Evolutionary conservation across 2,113 vertebrate genomes (phyloP).

Genomic region (Plestiodon gilberti): DNA sequence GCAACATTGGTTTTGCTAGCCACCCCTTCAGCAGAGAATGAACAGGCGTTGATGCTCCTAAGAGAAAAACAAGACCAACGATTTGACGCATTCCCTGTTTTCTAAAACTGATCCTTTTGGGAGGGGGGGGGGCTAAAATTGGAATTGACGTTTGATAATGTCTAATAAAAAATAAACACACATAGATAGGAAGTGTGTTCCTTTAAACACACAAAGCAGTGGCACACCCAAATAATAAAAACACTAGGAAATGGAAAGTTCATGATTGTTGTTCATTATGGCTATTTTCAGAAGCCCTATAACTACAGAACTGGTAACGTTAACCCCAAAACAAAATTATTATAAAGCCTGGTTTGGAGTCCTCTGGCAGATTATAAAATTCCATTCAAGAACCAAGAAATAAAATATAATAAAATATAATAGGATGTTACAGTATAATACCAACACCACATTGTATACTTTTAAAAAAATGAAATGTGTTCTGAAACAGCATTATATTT

Average conservation of each 20-base stretch:
- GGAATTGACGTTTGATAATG: neutral
- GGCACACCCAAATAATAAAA: neutral
- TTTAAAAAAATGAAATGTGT: conserved; percentile 17
- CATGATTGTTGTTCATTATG: neutral
- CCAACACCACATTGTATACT: neutral
- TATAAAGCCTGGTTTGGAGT: neutral
- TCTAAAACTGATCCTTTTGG: neutral
- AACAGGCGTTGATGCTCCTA: neutral
- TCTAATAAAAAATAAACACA: neutral
- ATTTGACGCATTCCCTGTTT: neutral
- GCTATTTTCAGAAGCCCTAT: neutral
- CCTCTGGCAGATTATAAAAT: neutral
- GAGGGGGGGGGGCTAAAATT: too few species aligned
- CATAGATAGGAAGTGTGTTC: neutral
- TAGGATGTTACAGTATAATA: neutral
- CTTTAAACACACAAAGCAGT: neutral
- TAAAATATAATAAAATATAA: conserved; percentile 6
- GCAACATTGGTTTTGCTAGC: neutral
- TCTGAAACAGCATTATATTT: neutral
- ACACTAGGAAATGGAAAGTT: conserved; percentile 6
- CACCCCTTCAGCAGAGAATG: neutral
- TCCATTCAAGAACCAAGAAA: neutral
- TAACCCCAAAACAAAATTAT: neutral
- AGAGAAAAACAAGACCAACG: neutral
- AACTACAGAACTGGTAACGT: neutral